Percentiles rank a stretch among this genome's conserved stretches.
phyloP scores from a whole-genome alignment of 2,797 vertebrate genomes.

The Neopelma chrysocephalum region DNA sequence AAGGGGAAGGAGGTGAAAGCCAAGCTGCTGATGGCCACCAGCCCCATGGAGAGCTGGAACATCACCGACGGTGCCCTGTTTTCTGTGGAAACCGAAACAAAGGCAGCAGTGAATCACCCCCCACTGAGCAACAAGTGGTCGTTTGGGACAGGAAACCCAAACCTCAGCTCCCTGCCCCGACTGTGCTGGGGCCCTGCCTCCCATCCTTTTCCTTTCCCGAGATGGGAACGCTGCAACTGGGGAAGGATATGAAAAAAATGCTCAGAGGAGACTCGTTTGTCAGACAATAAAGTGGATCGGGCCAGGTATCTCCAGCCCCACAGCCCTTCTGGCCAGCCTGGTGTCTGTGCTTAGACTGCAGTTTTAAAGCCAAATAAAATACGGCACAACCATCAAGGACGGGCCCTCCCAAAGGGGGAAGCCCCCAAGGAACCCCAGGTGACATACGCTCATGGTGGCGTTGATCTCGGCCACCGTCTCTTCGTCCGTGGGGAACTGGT shows the following conservation, averaged over 20 bases:
- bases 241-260: neutral
- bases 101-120: slow-evolving; percentile 12
- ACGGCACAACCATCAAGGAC: accelerated
- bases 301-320: neutral
- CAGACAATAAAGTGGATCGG: accelerated
- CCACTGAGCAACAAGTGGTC: neutral
- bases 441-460: slow-evolving; percentile 85
- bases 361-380: neutral
- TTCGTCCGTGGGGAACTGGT: slow-evolving; percentile 87
- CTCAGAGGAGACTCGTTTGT: neutral
- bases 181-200: neutral
- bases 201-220: neutral
- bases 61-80: accelerated
- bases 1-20: neutral
- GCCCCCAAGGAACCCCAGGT: neutral
- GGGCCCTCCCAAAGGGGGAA: neutral
- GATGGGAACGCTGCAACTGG: neutral
- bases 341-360: neutral
- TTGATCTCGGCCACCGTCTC: slow-evolving; percentile 88
- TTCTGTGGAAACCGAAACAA: neutral
- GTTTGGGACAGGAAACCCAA: slow-evolving; percentile 30
- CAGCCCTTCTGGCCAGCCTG: neutral
- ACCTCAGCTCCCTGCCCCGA: slow-evolving; percentile 5
- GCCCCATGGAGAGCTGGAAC: neutral
- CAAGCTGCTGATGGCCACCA: neutral